Percentiles rank a stretch among this genome's conserved stretches.
Conservation (phyloP, 2,797 vertebrate genomes). For the Falco novaeseelandiae region DNA sequence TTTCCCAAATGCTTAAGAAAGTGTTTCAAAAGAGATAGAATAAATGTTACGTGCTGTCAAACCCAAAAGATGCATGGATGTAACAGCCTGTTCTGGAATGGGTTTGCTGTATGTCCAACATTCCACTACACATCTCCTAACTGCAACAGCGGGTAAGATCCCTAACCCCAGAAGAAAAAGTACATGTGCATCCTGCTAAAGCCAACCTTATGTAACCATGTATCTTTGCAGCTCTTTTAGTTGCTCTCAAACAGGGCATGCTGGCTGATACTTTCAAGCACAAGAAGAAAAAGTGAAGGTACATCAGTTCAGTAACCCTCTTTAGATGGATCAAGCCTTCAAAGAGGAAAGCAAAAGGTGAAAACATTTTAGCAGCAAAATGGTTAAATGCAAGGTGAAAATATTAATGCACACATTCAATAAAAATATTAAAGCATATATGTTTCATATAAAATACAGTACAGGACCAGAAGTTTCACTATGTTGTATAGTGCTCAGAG, state of each 20-base stretch:
- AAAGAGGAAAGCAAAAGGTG: constrained; percentile 65
- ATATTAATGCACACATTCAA: constrained; percentile 82
- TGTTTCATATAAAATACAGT: constrained; percentile 94
- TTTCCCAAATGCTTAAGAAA: background rate
- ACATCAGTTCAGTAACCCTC: background rate
- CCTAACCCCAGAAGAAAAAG: background rate
- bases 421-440: constrained; percentile 84
- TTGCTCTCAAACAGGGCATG: background rate
- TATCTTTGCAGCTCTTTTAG: background rate
- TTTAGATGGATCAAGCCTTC: constrained; percentile 74
- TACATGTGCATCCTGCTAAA: background rate
- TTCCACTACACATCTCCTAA: background rate
- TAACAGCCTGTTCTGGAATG: background rate
- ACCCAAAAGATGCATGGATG: background rate
- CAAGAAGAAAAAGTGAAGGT: constrained; percentile 19
- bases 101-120: background rate
- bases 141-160: background rate
- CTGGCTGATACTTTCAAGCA: constrained; percentile 46
- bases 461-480: constrained; percentile 89
- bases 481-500: constrained; percentile 85
- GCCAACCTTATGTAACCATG: rapidly evolving
- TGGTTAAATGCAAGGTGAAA: constrained; percentile 88
- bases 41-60: background rate
- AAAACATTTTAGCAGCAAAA: constrained; percentile 89
- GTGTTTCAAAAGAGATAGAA: constrained; percentile 1